These are phyloP conservation scores for Lingula anatina DNA, from an alignment of 2,888 invertebrate genomes.

Conservation along the genomic window DNA sequence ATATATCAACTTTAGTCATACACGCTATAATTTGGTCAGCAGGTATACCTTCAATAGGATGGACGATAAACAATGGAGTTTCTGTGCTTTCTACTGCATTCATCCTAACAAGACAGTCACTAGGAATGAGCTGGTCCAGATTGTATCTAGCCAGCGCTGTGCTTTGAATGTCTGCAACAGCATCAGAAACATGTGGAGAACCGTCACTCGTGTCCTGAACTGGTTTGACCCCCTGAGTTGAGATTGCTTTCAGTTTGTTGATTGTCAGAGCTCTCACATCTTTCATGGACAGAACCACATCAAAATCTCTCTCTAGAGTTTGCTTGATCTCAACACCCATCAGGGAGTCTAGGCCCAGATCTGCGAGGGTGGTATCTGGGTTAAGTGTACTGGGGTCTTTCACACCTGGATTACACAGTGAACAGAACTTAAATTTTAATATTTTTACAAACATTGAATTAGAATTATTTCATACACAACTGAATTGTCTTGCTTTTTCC, in stretches of 20 bases:
- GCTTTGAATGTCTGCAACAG: slow-evolving; percentile 6
- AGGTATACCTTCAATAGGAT: slow-evolving; percentile 52
- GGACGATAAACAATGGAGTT: slow-evolving; percentile 41
- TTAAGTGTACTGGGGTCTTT: slow-evolving; percentile 79
- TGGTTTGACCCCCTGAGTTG: not conserved
- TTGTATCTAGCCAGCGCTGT: slow-evolving; percentile 19
- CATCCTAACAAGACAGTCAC: slow-evolving; percentile 63
- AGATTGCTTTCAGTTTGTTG: slow-evolving; percentile 20
- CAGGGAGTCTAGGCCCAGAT: slow-evolving; percentile 95
- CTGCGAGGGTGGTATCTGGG: slow-evolving; percentile 74
- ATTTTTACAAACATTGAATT: too few species aligned
- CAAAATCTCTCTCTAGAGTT: slow-evolving; percentile 86
- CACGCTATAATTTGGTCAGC: too few species aligned
- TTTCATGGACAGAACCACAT: slow-evolving; percentile 82
- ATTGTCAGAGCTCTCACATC: slow-evolving; percentile 68
- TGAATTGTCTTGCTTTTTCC: too few species aligned
- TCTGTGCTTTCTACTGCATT: slow-evolving; percentile 16
- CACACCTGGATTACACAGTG: slow-evolving; percentile 60
- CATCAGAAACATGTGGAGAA: not conserved
- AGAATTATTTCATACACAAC: too few species aligned
- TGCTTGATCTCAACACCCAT: slow-evolving; percentile 99
- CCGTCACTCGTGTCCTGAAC: not conserved
- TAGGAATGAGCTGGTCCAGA: slow-evolving; percentile 63
- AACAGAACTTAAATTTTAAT: too few species aligned
- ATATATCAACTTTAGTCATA: too few species aligned